Evolutionary conservation across 2,113 vertebrate species (phyloP).

Genomic region (Bos javanicus): DNA sequence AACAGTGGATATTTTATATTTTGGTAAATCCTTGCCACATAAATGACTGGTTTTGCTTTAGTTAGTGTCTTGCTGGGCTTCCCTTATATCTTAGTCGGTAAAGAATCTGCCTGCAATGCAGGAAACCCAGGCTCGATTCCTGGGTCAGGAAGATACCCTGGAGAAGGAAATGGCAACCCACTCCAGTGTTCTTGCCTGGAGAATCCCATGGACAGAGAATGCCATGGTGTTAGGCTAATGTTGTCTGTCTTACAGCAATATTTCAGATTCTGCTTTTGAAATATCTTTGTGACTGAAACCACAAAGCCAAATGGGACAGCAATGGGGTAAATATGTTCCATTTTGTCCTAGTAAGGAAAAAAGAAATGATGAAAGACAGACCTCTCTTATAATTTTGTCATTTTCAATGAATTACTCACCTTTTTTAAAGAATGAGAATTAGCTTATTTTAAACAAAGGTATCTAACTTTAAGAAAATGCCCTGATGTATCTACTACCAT

Average conservation of each 20-base stretch:
- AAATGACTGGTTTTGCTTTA: neutral
- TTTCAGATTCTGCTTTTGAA: constrained; percentile 16
- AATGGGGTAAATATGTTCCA: neutral
- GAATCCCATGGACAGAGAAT: neutral
- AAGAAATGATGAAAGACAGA: neutral
- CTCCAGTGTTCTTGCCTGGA: neutral
- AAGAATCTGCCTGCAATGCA: neutral
- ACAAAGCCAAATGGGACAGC: neutral
- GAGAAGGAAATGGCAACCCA: neutral
- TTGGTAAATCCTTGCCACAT: neutral
- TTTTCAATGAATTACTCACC: constrained; percentile 4
- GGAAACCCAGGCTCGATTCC: neutral
- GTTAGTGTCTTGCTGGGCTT: neutral
- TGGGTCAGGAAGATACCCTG: neutral
- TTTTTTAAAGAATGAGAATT: neutral
- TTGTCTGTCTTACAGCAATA: neutral
- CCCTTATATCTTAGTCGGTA: neutral
- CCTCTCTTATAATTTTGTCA: neutral
- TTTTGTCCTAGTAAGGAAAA: neutral
- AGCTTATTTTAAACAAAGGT: constrained; percentile 17
- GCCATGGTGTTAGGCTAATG: neutral
- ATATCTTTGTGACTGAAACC: neutral
- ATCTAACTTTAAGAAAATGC: constrained; percentile 1
- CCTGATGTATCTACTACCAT: constrained; percentile 14
- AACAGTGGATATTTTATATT: neutral